phyloP scores from a whole-genome alignment of 2,113 vertebrate species.

The Regulus satrapa region DNA sequence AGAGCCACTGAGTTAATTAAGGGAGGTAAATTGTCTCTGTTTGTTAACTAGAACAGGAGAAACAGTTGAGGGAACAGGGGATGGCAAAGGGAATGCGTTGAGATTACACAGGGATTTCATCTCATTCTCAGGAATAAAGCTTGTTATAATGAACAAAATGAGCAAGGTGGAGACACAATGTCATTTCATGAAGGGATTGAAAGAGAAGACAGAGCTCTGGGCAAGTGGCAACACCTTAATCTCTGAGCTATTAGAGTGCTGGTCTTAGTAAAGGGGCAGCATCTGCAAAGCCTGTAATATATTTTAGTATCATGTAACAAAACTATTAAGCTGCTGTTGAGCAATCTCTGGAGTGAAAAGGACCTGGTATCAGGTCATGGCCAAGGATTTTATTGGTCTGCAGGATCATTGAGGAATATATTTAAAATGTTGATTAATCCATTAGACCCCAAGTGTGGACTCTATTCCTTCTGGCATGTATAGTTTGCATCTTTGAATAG shows the following conservation, averaged over 20 bases:
- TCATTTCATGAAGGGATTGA: neutral
- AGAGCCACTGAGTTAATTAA: neutral
- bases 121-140: neutral
- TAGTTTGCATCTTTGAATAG: neutral
- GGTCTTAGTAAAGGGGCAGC: neutral
- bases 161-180: neutral
- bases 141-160: neutral
- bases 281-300: neutral
- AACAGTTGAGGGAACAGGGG: neutral
- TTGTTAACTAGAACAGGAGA: neutral
- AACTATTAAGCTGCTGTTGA: neutral
- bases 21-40: neutral
- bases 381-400: neutral
- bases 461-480: neutral
- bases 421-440: neutral
- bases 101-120: neutral
- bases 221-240: neutral
- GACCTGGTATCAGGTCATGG: neutral
- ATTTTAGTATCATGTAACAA: neutral
- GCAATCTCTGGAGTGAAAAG: neutral
- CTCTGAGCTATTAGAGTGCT: neutral
- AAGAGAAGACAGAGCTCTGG: neutral
- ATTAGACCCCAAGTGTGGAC: neutral
- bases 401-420: neutral
- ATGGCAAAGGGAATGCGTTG: neutral